Evolutionary conservation across 1,140 invertebrate genomes (phyloP).

Genomic region (Rhyzopertha dominica): DNA sequence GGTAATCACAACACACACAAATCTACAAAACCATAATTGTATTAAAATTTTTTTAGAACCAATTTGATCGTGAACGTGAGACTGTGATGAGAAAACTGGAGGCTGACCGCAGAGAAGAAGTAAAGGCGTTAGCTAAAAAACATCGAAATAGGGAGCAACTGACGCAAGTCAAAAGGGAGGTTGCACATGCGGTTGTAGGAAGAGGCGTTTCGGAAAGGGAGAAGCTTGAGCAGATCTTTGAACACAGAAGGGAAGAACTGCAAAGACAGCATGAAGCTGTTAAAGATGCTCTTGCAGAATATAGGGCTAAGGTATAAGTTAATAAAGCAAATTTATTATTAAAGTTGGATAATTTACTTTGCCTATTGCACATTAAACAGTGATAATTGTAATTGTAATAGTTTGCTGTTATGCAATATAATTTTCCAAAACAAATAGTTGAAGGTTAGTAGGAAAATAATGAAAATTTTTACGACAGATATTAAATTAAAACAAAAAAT

Average conservation of each 20-base stretch:
- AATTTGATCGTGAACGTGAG: conserved; percentile 70
- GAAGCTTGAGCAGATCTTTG: conserved; percentile 66
- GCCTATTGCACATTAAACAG: no score
- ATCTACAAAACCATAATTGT: background rate
- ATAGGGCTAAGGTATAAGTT: conserved; percentile 68
- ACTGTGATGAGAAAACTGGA: conserved; percentile 82
- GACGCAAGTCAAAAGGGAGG: conserved; percentile 72
- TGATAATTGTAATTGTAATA: no score
- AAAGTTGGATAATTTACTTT: no score
- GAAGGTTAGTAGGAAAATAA: no score
- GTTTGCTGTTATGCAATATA: no score
- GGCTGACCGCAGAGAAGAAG: conserved; percentile 75
- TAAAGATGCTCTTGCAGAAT: conserved; percentile 59
- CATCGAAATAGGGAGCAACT: conserved; percentile 88
- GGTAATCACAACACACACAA: conserved; percentile 40
- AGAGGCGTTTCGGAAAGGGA: conserved; percentile 77
- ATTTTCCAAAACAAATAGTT: no score
- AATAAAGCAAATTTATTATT: no score
- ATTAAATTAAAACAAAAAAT: no score
- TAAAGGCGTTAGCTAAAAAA: conserved; percentile 73
- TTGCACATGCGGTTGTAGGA: conserved; percentile 69
- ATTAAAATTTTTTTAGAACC: conserved; percentile 45
- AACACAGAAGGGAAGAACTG: conserved; percentile 68
- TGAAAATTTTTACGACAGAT: no score
- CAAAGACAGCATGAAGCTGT: conserved; percentile 75